phyloP scores from a whole-genome alignment of 1,140 invertebrate species.

The Drosophila yakuba region DNA sequence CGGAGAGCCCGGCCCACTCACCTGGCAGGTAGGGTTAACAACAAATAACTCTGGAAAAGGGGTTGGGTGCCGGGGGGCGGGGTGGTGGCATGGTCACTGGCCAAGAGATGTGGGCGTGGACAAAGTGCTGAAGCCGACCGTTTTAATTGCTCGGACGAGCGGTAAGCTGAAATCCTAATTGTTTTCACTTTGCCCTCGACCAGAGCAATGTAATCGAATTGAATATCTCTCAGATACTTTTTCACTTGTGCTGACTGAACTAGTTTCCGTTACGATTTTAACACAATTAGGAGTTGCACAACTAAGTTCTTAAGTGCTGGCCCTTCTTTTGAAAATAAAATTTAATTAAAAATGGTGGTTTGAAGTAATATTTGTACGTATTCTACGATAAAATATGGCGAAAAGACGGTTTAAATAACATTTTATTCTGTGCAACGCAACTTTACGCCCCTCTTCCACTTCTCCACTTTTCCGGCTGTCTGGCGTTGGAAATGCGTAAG shows the following conservation, averaged over 20 bases:
- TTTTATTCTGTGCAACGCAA: constrained; percentile 8
- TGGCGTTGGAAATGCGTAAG: constrained; percentile 76
- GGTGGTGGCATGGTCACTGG: constrained; percentile 5
- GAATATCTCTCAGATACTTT: constrained; percentile 41
- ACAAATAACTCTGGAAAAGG: not conserved
- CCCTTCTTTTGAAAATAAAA: not conserved
- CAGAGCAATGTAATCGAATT: constrained; percentile 45
- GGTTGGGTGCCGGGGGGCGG: not conserved
- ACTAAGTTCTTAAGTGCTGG: too few species aligned
- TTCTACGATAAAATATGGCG: too few species aligned
- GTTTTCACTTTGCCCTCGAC: constrained; percentile 54
- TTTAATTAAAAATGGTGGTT: not conserved
- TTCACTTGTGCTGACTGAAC: constrained; percentile 60
- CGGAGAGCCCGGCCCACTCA: constrained; percentile 46
- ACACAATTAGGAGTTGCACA: constrained; percentile 32
- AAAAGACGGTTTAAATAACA: too few species aligned
- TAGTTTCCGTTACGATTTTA: constrained; percentile 74
- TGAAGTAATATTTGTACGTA: too few species aligned
- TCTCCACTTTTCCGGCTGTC: constrained; percentile 20
- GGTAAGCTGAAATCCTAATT: constrained; percentile 61
- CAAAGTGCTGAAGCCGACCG: constrained; percentile 42
- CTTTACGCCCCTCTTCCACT: not conserved
- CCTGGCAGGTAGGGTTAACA: constrained; percentile 22
- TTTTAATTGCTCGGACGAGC: constrained; percentile 44
- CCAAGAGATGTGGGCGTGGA: constrained; percentile 41